Evolutionary conservation across 2,888 invertebrate species (phyloP), one percentile per base, ranked within the genome.

Genomic region (Pammene fasciana): DNA sequence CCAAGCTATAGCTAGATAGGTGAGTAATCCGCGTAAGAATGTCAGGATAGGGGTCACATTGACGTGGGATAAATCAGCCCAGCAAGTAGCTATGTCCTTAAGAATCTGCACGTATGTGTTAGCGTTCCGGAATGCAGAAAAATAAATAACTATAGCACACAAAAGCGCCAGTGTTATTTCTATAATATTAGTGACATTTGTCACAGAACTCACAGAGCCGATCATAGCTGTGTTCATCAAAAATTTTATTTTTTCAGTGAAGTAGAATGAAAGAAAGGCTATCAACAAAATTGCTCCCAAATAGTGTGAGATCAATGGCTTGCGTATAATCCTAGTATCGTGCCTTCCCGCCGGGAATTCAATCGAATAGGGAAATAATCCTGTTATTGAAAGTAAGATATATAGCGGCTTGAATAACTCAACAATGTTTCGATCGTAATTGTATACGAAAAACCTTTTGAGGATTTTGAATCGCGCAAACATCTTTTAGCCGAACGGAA

Each of bases 331-430:
- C 14, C 38, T 13, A n/a, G 57, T 65, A 8, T 38, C 26, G 1
- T 46, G 41, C 46, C 62, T 68, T 10, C 38, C 11, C 7, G 67
- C 64, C n/a, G 50, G 56, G 48, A 67, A 73, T 14, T 61, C 59
- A 2, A 72, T 46, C 9, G 56, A n/a, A 11, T 56, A 56, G 8
- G 65, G 65, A 56, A 65, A 65, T 38, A 65, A 38, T 1, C 65
- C 65, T 9, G 18, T 13, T 11, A 14, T 11, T 26, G 56, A 48
- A 38, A 65, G 56, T 38, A 65, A 41, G 13, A 65, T 38, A 18
- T 65, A 65, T n/a, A 48, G 46, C 5, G 65, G 56, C 38, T 56
- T 65, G n/a, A 65, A 57, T 3, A 65, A 4, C n/a, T 65, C 18
- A 4, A 65, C 38, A 55, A 55, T 38, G 34, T 55, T 55, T 3